A percentile compares a stretch with the other conserved stretches of the same genome.
Evolutionary conservation across 2,113 vertebrate species (phyloP).

Genomic region (Panthera leo): DNA sequence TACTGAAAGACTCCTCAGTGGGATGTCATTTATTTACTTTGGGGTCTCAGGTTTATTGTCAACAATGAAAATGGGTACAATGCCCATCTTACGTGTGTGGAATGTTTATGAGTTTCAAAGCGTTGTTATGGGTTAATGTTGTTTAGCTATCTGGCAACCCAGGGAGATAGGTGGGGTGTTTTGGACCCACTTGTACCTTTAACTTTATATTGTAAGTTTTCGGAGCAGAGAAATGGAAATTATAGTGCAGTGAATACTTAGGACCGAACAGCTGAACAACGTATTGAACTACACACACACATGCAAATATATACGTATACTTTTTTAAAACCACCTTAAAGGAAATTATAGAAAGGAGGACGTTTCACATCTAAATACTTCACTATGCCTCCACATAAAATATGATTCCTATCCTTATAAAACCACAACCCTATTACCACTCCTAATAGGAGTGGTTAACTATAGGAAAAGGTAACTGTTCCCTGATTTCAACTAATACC

Average conservation of each 20-base stretch:
- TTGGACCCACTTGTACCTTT: not conserved
- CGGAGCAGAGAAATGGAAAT: not conserved
- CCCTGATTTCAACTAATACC: not conserved
- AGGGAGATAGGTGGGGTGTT: not conserved
- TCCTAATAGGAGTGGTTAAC: too few relatives aligned
- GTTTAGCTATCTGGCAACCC: not conserved
- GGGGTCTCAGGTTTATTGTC: not conserved
- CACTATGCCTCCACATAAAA: not conserved
- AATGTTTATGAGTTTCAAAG: not conserved
- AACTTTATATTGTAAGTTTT: not conserved
- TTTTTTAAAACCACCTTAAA: not conserved
- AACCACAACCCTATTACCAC: not conserved
- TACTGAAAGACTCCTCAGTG: not conserved
- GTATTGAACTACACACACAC: not conserved
- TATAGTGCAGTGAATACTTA: not conserved
- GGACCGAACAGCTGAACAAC: not conserved
- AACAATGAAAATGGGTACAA: not conserved
- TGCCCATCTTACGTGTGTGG: not conserved
- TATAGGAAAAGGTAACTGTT: not conserved
- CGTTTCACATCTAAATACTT: not conserved
- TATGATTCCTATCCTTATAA: not conserved
- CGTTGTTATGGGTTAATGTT: not conserved
- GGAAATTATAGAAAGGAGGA: not conserved
- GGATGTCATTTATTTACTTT: not conserved
- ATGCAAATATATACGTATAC: fast-evolving